These are phyloP conservation scores for Sebastes goodei DNA, from an alignment of 2,797 vertebrate genomes.

Conservation along the genomic window DNA sequence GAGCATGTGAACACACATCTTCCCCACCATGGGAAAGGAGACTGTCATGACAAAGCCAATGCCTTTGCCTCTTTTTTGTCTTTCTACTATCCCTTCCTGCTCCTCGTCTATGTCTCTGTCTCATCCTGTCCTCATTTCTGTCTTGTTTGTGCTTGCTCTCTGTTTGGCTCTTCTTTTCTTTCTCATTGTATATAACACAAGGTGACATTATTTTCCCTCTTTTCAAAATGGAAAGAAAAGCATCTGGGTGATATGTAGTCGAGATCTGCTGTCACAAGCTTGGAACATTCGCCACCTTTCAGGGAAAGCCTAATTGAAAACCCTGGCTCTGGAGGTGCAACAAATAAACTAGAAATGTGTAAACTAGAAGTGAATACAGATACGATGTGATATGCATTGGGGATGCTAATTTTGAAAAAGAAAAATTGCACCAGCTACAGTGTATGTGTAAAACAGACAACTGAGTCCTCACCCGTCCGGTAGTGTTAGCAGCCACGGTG, in stretches of 20 bases:
- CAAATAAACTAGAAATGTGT: constrained; percentile 36
- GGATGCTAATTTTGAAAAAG: no score
- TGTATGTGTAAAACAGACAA: no score
- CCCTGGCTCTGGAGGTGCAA: constrained; percentile 62
- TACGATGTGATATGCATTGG: neutral
- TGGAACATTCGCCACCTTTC: constrained; percentile 87
- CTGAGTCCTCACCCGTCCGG: no score
- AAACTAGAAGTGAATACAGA: constrained; percentile 21
- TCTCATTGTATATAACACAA: constrained; percentile 51
- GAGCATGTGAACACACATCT: constrained; percentile 75
- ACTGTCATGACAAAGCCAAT: constrained; percentile 71
- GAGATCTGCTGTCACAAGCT: constrained; percentile 66
- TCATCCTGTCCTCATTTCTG: constrained; percentile 56
- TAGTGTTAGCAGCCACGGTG: no score
- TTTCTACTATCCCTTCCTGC: constrained; percentile 44
- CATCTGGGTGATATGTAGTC: constrained; percentile 58
- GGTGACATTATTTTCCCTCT: constrained; percentile 58
- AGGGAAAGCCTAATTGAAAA: constrained; percentile 78
- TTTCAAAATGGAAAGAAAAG: constrained; percentile 51
- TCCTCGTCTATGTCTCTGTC: constrained; percentile 41
- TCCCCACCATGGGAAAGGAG: constrained; percentile 61
- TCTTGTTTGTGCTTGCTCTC: constrained; percentile 46
- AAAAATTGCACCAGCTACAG: no score
- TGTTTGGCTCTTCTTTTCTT: constrained; percentile 28
- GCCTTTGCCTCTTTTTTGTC: constrained; percentile 38